Base-by-base conservation (phyloP, 2,797 vertebrate genomes). In the Myoxocephalus aenaeus region DNA sequence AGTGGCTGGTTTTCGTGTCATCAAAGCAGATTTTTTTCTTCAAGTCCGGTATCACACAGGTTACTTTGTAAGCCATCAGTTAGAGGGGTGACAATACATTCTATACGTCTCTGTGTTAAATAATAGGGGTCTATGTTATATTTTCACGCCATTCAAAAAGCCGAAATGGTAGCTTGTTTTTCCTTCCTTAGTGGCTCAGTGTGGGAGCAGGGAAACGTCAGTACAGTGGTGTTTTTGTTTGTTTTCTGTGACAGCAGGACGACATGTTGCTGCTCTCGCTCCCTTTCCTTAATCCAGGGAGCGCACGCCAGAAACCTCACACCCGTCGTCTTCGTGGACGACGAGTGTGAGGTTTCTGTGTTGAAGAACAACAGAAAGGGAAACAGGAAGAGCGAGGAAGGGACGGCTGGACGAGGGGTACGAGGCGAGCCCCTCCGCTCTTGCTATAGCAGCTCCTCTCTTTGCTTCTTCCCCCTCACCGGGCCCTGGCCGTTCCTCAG, bases 381-480 rank as follows among this genome's bases (percentile, higher is more conserved):
- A 64, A 53, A 58, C 66, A 51, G 82, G 76, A 79, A 61, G 66
- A 44, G 80, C 70, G 32, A 80, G 42, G 14, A 13, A 56, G 77
- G 36, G 69, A 64, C n/a, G 25, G 65, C 64, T 29, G 57, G 64
- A 67, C 65, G 70, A 58, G 74, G 40, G 65, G 27, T 46, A 34
- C 32, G 79, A 82, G 86, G 74, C 70, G 63, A 76, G 81, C 65
- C 63, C 77, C 59, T 72, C 53, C 80, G 73, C 70, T 36, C 75
- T 89, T 53, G 92, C 96, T 99, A 99, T 94, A 99, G 95, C 88
- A 96, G 90, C 87, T 98, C 97, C n/a, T 98, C 97, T 25, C 95
- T 94, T 65, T 96, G 96, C 89, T 89, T 98, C 93, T 97, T 97
- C 89, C 84, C 53, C 90, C 96, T 96, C 2, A 81, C 80, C 0